phyloP scores from a whole-genome alignment of 2,797 vertebrate genomes.

The Cossypha caffra region DNA sequence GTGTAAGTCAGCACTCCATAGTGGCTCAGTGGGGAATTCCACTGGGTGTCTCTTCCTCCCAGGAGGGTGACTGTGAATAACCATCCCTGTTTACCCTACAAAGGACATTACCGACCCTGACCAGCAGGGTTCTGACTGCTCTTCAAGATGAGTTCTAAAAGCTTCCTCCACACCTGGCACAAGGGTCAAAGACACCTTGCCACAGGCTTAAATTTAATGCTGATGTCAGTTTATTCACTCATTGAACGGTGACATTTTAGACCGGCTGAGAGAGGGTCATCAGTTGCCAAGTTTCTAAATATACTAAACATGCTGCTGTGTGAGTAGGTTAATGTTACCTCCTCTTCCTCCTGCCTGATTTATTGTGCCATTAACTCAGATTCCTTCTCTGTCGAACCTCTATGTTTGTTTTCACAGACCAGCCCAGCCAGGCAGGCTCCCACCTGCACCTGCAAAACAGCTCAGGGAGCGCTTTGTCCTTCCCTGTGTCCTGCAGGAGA shows the following conservation, averaged over 20 bases:
- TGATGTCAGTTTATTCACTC: neutral
- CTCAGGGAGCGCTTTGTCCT: neutral
- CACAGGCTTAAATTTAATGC: neutral
- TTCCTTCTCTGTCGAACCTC: neutral
- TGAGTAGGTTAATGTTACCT: conserved; percentile 16
- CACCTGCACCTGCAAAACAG: neutral
- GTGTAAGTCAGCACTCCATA: neutral
- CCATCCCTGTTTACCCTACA: neutral
- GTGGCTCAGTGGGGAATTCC: neutral
- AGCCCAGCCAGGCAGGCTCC: neutral
- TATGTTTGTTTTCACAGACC: neutral
- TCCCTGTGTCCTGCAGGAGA: neutral
- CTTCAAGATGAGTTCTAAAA: neutral
- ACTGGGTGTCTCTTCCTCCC: neutral
- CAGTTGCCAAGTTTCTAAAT: conserved; percentile 28
- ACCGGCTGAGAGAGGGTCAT: neutral
- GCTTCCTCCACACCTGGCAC: neutral
- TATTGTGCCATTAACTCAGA: neutral
- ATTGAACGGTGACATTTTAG: neutral
- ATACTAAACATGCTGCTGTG: neutral
- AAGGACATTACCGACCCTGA: neutral
- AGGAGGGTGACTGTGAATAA: neutral
- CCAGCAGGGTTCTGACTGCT: neutral
- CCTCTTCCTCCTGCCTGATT: conserved; percentile 11
- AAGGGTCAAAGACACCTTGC: neutral